phyloP scores from a whole-genome alignment of 1,140 invertebrate species.

The Lineus longissimus region DNA sequence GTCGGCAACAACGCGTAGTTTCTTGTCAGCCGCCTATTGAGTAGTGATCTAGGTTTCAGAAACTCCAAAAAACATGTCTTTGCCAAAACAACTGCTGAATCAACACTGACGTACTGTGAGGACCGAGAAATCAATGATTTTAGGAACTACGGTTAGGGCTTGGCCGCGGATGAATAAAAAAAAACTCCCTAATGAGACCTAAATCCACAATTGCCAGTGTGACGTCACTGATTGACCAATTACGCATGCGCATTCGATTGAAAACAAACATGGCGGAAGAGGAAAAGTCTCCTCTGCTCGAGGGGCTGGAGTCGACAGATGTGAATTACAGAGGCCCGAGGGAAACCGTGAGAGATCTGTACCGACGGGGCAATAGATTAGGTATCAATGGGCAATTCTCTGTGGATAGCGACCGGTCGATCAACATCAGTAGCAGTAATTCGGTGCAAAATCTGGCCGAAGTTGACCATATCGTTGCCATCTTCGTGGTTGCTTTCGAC shows the following conservation, averaged over 20 bases:
- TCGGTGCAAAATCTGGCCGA: conserved; percentile 25
- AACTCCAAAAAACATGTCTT: too few species aligned
- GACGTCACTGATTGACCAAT: not conserved
- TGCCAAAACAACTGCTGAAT: too few species aligned
- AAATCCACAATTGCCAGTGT: not conserved
- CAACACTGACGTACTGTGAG: too few species aligned
- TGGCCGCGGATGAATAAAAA: too few species aligned
- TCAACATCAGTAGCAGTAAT: conserved; percentile 28
- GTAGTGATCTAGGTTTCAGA: too few species aligned
- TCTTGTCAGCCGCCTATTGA: too few species aligned
- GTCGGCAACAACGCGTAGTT: too few species aligned
- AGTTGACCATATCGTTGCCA: conserved; percentile 44
- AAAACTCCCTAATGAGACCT: too few species aligned
- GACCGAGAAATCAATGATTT: too few species aligned
- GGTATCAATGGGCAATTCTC: not conserved
- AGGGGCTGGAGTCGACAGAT: not conserved
- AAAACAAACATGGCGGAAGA: conserved; percentile 1
- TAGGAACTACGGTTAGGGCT: too few species aligned
- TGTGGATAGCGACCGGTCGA: conserved; percentile 1
- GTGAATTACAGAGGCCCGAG: not conserved
- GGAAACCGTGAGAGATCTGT: not conserved
- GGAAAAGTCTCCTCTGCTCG: not conserved
- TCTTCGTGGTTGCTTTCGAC: conserved; percentile 56
- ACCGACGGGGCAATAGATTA: not conserved
- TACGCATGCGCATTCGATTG: too few species aligned